Evolutionary conservation across 2,113 vertebrate species (phyloP).

Genomic region (Thamnaconus septentrionalis): DNA sequence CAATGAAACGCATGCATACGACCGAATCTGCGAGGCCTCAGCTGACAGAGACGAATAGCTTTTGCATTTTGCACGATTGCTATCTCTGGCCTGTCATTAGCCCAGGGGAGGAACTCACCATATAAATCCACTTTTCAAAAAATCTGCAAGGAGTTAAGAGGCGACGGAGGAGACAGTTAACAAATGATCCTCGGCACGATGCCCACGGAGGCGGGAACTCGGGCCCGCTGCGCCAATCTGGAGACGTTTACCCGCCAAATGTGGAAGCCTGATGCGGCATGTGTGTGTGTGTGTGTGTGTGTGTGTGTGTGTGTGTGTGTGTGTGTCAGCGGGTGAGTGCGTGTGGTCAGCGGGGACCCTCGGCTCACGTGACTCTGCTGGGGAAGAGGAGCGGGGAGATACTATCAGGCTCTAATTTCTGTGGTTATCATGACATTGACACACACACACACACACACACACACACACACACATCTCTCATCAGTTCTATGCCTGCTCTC

Average conservation of each 20-base stretch:
- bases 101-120: constrained; percentile 54
- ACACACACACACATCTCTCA: constrained; percentile 22
- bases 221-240: constrained; percentile 71
- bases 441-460: constrained; percentile 38
- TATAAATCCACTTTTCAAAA: constrained; percentile 55
- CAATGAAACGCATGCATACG: constrained; percentile 10
- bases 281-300: constrained; percentile 42
- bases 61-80: constrained; percentile 23
- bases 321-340: constrained; percentile 37
- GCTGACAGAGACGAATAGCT: constrained; percentile 13
- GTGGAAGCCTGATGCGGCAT: constrained; percentile 54
- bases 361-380: constrained; percentile 73
- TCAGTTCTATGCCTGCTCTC: constrained; percentile 34
- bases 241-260: constrained; percentile 79
- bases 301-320: not conserved
- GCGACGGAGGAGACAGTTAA: constrained; percentile 55
- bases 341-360: constrained; percentile 77
- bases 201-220: constrained; percentile 69
- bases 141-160: constrained; percentile 71
- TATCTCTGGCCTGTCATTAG: constrained; percentile 23
- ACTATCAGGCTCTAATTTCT: constrained; percentile 77
- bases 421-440: constrained; percentile 80
- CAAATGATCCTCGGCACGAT: constrained; percentile 74
- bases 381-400: constrained; percentile 74
- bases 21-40: constrained; percentile 25